Percentiles rank a stretch among this genome's conserved stretches.
These are phyloP conservation scores for Diabrotica balteata DNA, from an alignment of 2,888 invertebrate species.

Conservation along the genomic window DNA sequence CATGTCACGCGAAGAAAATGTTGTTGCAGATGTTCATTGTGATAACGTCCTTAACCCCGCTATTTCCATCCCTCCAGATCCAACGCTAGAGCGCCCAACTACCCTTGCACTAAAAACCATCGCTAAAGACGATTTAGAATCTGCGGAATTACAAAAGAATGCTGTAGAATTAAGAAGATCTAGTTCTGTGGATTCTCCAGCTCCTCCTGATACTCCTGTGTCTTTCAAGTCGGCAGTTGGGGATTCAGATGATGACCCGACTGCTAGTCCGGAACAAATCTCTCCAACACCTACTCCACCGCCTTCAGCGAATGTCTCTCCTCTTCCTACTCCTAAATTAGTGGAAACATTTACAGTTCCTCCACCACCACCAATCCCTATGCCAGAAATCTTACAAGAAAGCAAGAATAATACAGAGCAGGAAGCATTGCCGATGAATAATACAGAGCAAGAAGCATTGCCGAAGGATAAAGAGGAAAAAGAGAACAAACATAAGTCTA, in stretches of 20 bases:
- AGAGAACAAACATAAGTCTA: conserved; percentile 25
- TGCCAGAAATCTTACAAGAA: conserved; percentile 17
- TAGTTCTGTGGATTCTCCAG: conserved; percentile 15
- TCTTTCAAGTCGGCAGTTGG: conserved; percentile 5
- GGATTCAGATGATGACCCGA: conserved; percentile 13
- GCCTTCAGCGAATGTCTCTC: conserved; percentile 17
- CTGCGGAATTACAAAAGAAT: conserved; percentile 6
- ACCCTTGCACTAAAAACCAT: background rate
- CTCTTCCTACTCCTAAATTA: conserved; percentile 1
- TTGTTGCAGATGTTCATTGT: conserved; percentile 66
- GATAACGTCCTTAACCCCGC: conserved; percentile 58
- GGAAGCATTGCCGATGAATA: background rate
- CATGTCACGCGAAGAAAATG: conserved; percentile 60
- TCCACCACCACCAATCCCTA: conserved; percentile 33
- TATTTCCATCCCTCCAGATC: conserved; percentile 15
- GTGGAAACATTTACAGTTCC: conserved; percentile 3
- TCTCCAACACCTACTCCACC: conserved; percentile 23
- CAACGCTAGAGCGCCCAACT: background rate
- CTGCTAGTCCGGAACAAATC: background rate
- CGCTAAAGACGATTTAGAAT: background rate
- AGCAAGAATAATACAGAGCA: background rate
- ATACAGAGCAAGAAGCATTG: background rate
- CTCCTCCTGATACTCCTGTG: conserved; percentile 21
- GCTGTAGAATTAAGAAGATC: background rate
- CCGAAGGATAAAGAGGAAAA: background rate